phyloP scores from a whole-genome alignment of 2,888 invertebrate species.

The Saturnia japonica region DNA sequence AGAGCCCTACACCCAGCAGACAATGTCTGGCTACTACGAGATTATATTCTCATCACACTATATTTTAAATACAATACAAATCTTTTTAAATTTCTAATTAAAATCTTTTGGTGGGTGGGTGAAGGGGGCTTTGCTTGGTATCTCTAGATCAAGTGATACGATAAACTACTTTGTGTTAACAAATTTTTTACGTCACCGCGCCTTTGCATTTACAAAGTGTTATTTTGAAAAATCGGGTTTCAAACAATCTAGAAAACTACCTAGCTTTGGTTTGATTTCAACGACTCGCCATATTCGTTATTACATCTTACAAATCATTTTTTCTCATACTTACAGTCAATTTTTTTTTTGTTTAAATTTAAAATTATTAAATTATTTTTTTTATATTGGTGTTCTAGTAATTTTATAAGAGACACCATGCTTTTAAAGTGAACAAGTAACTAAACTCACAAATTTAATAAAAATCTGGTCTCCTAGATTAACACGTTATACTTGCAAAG shows the following conservation, averaged over 20 bases:
- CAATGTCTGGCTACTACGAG: constrained; percentile 50
- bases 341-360: not conserved
- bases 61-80: constrained; percentile 11
- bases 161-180: constrained; percentile 28
- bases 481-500: not conserved
- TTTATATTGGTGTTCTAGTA: not conserved
- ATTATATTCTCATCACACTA: constrained; percentile 26
- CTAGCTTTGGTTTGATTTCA: not conserved
- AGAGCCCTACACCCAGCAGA: constrained; percentile 80
- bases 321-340: not conserved
- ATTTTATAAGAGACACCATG: not conserved
- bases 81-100: constrained; percentile 56
- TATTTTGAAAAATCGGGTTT: not conserved
- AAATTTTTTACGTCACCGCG: not conserved
- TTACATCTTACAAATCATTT: not conserved
- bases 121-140: constrained; percentile 83
- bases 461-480: not conserved
- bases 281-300: not conserved
- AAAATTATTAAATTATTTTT: too few species aligned
- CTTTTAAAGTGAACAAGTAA: not conserved
- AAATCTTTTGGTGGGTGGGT: constrained; percentile 81
- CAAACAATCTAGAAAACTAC: not conserved
- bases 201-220: not conserved
- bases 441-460: not conserved
- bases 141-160: constrained; percentile 63